These are phyloP conservation scores for Planiliza haematocheilus DNA, from an alignment of 2,113 vertebrate species.

Conservation along the genomic window DNA sequence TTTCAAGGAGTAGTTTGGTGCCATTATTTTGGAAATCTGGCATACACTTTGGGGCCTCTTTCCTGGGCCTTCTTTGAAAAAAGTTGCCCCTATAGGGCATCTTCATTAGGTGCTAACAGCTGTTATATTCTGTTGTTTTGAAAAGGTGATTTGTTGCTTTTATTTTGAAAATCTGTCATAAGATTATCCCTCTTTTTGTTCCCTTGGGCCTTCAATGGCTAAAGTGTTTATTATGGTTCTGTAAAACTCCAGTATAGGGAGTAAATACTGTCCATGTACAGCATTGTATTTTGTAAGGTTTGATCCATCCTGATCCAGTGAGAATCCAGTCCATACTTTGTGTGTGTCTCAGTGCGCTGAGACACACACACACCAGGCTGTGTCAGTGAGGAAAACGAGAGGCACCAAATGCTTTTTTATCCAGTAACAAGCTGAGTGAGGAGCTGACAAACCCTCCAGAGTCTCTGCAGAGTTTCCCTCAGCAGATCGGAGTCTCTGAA, in stretches of 20 bases:
- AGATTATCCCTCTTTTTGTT: no score
- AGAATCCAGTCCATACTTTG: slow-evolving; percentile 54
- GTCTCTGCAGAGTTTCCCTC: neutral
- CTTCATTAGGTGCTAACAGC: neutral
- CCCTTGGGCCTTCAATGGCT: no score
- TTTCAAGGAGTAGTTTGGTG: no score
- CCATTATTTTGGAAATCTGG: no score
- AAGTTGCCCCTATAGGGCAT: no score
- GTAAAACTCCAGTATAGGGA: no score
- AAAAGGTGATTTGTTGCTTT: no score
- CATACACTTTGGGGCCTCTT: no score
- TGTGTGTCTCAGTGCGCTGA: neutral
- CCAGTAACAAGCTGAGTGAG: slow-evolving; percentile 44
- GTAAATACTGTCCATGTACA: no score
- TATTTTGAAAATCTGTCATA: no score
- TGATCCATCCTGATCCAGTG: slow-evolving; percentile 29
- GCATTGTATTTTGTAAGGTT: neutral
- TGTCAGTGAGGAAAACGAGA: slow-evolving; percentile 43
- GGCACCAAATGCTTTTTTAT: slow-evolving; percentile 42
- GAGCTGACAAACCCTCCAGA: slow-evolving; percentile 33
- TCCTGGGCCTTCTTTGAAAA: no score
- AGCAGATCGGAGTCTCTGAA: neutral
- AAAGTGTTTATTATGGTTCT: no score
- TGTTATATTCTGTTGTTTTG: neutral
- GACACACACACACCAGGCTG: slow-evolving; percentile 4